Evolutionary conservation across 2,797 vertebrate species (phyloP).

Genomic region (Danio aesculapii): DNA sequence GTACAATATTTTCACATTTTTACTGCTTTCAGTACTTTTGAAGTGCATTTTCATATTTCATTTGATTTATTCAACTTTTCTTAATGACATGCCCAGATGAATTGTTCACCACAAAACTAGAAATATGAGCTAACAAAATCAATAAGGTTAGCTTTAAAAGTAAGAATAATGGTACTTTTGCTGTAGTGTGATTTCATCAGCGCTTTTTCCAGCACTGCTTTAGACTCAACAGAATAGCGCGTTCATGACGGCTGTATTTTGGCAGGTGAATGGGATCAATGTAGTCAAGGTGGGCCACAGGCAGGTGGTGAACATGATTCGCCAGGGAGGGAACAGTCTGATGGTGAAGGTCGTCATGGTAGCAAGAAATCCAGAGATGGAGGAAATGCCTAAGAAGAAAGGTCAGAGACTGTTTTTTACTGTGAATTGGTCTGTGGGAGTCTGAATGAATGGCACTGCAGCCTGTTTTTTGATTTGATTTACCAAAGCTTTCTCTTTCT

Average conservation of each 20-base stretch:
- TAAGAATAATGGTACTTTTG: too few relatives aligned
- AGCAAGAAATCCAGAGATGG: constrained; percentile 91
- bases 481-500: constrained; percentile 15
- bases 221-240: neutral
- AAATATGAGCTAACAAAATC: too few relatives aligned
- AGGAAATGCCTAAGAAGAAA: constrained; percentile 89
- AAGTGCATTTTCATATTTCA: too few relatives aligned
- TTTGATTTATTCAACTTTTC: too few relatives aligned
- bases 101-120: too few relatives aligned
- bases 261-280: constrained; percentile 91
- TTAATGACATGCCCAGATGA: too few relatives aligned
- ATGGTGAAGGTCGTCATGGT: constrained; percentile 98
- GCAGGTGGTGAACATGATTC: constrained; percentile 96
- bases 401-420: constrained; percentile 77
- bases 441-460: neutral
- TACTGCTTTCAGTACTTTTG: too few relatives aligned
- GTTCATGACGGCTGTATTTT: neutral
- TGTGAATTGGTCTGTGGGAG: constrained; percentile 21
- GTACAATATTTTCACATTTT: too few relatives aligned
- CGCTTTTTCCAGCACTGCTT: too few relatives aligned
- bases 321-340: constrained; percentile 92
- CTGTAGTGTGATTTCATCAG: too few relatives aligned
- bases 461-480: constrained; percentile 10
- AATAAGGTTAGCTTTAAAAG: too few relatives aligned
- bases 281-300: constrained; percentile 95